Evolutionary conservation across 2,888 invertebrate genomes (phyloP), one percentile per base, ranked within the genome.

Genomic region (Chirona hameri): DNA sequence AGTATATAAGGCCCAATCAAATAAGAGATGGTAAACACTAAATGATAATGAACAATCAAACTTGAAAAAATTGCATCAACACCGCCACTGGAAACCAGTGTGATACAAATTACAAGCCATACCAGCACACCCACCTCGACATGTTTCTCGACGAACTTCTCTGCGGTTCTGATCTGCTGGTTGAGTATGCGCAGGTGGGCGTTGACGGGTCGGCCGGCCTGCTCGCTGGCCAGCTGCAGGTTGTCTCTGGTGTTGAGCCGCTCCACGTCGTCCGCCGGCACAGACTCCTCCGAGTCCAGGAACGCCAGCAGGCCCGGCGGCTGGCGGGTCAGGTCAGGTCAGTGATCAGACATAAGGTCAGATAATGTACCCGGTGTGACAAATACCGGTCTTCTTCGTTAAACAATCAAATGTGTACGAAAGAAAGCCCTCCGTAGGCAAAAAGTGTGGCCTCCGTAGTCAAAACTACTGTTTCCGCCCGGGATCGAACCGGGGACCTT

Each of bases 261-360:
- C 86, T 90, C 90, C 69, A 88, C 88, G 82, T 90, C 89, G 81
- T 84, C 84, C 0, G 87, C 86, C 4, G 97, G 96, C 0, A 97
- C 94, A 82, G 91, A 90, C 84, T 97, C 98, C 52, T 92, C 90
- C 0, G 96, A 95, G 86, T 98, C 97, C 84, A 99, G 90, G 88
- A 94, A 98, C 82, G 92, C 92, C 83, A 99, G 90, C 31, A 99
- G 90, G 60, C 99, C 99, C 84, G 94, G 92, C 0, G 99, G 99
- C 97, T 98, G 88, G 21, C 21, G 10, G n/a, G 12, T 14, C 0
- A 14, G 81, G 57, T 27, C 12, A 48, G 48, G 48, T 48, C 48
- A 48, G 48, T 12, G 9, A 12, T 48, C 48, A 12, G 12, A 48
- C n/a, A n/a, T n/a, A n/a, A n/a, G n/a, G n/a, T n/a, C n/a, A n/a